Conservation (phyloP, 2,113 vertebrate species). For the Psammodynastes pulverulentus region DNA sequence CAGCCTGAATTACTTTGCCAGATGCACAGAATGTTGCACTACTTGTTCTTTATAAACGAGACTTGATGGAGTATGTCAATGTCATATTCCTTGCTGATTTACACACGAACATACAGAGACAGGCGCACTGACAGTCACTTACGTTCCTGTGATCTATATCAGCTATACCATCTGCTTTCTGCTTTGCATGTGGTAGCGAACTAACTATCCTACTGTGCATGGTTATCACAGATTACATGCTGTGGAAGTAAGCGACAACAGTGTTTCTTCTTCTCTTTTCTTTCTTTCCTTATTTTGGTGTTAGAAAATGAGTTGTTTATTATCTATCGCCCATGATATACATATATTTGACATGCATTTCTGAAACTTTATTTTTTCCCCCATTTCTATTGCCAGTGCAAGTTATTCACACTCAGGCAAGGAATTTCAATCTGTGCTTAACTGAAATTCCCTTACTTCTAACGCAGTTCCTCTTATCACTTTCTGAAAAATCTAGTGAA, state of each 20-base stretch:
- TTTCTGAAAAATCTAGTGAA: not conserved
- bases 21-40: conserved; percentile 84
- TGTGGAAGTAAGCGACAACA: conserved; percentile 76
- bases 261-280: conserved; percentile 68
- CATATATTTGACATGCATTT: conserved; percentile 67
- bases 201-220: conserved; percentile 79
- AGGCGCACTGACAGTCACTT: conserved; percentile 77
- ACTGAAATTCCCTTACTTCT: conserved; percentile 4
- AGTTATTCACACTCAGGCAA: conserved; percentile 25
- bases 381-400: conserved; percentile 46
- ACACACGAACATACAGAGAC: conserved; percentile 78
- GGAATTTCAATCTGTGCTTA: not conserved
- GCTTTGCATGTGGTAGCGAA: conserved; percentile 78
- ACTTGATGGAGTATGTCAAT: conserved; percentile 83
- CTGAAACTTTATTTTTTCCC: conserved; percentile 49
- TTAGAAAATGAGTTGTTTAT: conserved; percentile 75
- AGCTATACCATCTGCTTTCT: conserved; percentile 80
- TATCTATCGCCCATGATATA: conserved; percentile 68
- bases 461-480: not conserved
- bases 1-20: conserved; percentile 79
- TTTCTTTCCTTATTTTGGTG: conserved; percentile 54
- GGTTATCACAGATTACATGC: conserved; percentile 75
- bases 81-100: conserved; percentile 82
- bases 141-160: conserved; percentile 77
- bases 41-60: conserved; percentile 82